These are phyloP conservation scores for Mellivora capensis DNA, from an alignment of 2,113 vertebrate species.

Conservation along the genomic window DNA sequence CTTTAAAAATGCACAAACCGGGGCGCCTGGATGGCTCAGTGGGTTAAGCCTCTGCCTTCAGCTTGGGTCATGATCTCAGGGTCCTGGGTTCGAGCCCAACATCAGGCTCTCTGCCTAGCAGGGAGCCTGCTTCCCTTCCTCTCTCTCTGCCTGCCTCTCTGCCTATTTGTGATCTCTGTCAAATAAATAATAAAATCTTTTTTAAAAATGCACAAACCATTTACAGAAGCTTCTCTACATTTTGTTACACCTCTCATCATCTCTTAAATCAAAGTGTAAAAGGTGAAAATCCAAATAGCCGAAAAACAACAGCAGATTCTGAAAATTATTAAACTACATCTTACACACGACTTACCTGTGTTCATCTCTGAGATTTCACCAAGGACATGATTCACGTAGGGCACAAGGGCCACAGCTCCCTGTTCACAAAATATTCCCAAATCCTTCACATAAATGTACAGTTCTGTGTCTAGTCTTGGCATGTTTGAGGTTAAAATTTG, in stretches of 20 bases:
- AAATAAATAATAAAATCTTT: no score
- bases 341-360: not conserved
- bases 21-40: no score
- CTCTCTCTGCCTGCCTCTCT: no score
- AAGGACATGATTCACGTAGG: not conserved
- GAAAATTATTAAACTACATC: not conserved
- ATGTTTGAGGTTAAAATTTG: slow-evolving; percentile 8
- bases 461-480: not conserved
- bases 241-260: not conserved
- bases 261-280: not conserved
- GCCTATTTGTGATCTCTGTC: no score
- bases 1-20: not conserved
- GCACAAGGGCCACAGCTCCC: not conserved
- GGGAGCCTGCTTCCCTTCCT: no score
- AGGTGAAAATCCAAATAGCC: not conserved
- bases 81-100: no score
- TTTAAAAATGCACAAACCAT: not conserved
- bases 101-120: no score
- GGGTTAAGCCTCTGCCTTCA: no score
- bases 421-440: not conserved
- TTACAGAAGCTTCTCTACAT: not conserved
- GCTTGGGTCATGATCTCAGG: no score
- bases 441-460: not conserved
- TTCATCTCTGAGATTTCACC: not conserved
- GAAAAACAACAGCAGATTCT: not conserved